Conservation (phyloP, 2,113 vertebrate species). For the Marcusenius ussheri region DNA sequence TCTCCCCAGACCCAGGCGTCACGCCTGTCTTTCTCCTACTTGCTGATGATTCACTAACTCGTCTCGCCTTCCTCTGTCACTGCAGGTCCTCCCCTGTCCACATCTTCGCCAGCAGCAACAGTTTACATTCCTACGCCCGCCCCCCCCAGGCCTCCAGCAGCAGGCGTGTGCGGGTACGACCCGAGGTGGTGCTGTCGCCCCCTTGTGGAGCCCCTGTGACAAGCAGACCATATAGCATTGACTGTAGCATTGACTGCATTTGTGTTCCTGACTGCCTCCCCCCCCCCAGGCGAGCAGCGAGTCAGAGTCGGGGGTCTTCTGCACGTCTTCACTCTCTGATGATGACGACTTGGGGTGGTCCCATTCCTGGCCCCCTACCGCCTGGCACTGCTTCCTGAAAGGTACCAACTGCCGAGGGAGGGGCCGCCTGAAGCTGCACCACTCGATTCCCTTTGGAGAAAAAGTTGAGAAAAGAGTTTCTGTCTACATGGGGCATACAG, state of each 20-base stretch:
- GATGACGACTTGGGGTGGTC: slow-evolving; percentile 98
- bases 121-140: slow-evolving; percentile 99
- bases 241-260: neutral
- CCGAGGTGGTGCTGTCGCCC: neutral
- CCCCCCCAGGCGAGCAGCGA: slow-evolving; percentile 80
- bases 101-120: slow-evolving; percentile 94
- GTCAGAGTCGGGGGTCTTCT: slow-evolving; percentile 93
- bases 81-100: slow-evolving; percentile 93
- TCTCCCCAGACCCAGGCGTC: neutral
- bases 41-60: neutral
- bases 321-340: slow-evolving; percentile 92
- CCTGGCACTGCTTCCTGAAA: slow-evolving; percentile 98
- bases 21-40: neutral
- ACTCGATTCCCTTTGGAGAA: neutral
- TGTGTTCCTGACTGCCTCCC: neutral
- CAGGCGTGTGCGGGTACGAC: slow-evolving; percentile 59
- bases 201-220: neutral
- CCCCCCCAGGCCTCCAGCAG: slow-evolving; percentile 82
- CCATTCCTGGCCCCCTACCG: slow-evolving; percentile 91
- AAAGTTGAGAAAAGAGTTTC: neutral
- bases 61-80: slow-evolving; percentile 24
- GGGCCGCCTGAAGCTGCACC: too few species aligned
- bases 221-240: neutral
- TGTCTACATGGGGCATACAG: neutral
- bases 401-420: slow-evolving; percentile 53